Conservation (phyloP, 1,140 invertebrate genomes). For the Drosophila busckii region DNA sequence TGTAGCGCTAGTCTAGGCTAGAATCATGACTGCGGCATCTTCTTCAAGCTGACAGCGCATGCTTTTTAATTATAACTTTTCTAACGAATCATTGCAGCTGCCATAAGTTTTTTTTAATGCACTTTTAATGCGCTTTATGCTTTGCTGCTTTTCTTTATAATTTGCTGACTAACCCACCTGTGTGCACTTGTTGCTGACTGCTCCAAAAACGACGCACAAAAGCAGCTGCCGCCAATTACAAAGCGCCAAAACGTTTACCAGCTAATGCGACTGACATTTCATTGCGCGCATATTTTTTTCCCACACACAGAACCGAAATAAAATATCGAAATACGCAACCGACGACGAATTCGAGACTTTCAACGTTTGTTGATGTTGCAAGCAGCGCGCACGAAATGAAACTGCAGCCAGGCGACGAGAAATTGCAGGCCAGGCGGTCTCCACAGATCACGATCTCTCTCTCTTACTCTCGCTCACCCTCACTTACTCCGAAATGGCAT, state of each 20-base stretch:
- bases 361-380: constrained; percentile 52
- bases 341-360: constrained; percentile 12
- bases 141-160: constrained; percentile 7
- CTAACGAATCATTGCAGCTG: constrained; percentile 61
- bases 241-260: constrained; percentile 61
- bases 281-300: constrained; percentile 43
- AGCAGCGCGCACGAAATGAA: constrained; percentile 50
- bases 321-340: constrained; percentile 14
- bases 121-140: constrained; percentile 53
- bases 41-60: constrained; percentile 10
- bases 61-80: constrained; percentile 22
- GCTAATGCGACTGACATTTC: constrained; percentile 51
- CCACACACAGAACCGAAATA: constrained; percentile 25
- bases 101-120: constrained; percentile 46
- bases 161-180: constrained; percentile 51
- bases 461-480: not conserved
- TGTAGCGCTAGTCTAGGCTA: not conserved
- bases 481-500: not conserved
- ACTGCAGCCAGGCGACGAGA: constrained; percentile 52
- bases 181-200: constrained; percentile 48
- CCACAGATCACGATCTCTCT: constrained; percentile 4
- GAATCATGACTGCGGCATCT: constrained; percentile 18
- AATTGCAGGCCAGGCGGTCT: constrained; percentile 34
- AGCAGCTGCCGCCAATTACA: constrained; percentile 68
- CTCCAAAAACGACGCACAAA: constrained; percentile 57